Percentiles rank a stretch among this genome's conserved stretches.
These are phyloP conservation scores for Empis stercorea DNA, from an alignment of 2,888 invertebrate genomes.

Conservation along the genomic window DNA sequence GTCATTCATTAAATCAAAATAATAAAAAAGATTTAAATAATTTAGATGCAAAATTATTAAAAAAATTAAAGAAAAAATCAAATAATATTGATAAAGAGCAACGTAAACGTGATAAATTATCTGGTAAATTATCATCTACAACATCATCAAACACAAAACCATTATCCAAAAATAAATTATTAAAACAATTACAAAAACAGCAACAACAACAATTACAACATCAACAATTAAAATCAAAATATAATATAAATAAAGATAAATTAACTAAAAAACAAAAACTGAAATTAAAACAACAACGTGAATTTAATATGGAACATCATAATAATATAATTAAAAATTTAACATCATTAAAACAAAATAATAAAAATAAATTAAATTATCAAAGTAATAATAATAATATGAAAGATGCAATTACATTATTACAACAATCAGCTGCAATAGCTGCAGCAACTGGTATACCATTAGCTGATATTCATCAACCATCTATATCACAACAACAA, in stretches of 20 bases:
- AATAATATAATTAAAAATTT: too few relatives aligned
- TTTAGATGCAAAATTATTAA: constrained; percentile 13
- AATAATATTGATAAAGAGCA: constrained; percentile 20
- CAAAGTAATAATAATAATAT: too few relatives aligned
- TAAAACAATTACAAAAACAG: constrained; percentile 24
- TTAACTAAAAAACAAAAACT: background rate
- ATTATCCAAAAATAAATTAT: constrained; percentile 17
- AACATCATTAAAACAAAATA: too few relatives aligned
- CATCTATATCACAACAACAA: background rate
- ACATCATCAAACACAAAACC: background rate
- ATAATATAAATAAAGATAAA: background rate
- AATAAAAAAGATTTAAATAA: constrained; percentile 7
- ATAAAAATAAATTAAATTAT: too few relatives aligned
- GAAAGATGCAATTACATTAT: too few relatives aligned
- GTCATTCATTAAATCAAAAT: too few relatives aligned
- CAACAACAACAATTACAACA: constrained; percentile 17
- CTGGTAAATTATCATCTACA: background rate
- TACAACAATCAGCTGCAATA: background rate
- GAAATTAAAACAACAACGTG: background rate
- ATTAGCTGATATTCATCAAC: background rate
- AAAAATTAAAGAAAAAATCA: constrained; percentile 21
- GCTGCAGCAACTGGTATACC: constrained; percentile 6
- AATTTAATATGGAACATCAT: background rate
- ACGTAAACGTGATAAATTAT: constrained; percentile 16
- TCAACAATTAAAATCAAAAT: constrained; percentile 7